phyloP scores from a whole-genome alignment of 2,113 vertebrate genomes.

The Elephas maximus region DNA sequence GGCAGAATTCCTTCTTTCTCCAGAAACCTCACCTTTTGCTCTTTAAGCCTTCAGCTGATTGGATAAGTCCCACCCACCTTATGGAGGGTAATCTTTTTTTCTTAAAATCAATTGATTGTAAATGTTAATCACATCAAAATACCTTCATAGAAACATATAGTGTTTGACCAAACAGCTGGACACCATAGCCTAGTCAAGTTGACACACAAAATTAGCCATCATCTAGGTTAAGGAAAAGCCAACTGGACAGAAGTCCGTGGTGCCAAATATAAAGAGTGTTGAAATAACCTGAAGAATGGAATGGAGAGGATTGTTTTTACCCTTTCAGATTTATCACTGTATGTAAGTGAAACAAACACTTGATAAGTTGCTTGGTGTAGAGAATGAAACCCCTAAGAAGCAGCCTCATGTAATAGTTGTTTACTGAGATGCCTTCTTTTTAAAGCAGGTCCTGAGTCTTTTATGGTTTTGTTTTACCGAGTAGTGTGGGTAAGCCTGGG shows the following conservation, averaged over 20 bases:
- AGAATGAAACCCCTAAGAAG: not conserved
- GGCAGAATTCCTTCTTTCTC: no score
- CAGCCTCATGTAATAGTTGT: not conserved
- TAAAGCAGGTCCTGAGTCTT: not conserved
- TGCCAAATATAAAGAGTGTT: not conserved
- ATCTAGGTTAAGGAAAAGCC: not conserved
- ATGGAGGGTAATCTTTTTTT: no score
- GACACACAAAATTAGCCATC: no score
- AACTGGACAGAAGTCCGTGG: not conserved
- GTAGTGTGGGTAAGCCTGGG: not conserved
- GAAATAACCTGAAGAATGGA: not conserved
- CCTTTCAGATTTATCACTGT: not conserved
- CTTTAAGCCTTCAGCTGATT: no score
- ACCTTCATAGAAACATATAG: no score
- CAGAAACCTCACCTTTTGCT: no score
- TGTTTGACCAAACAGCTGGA: no score
- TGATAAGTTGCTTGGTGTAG: not conserved
- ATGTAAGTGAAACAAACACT: not conserved
- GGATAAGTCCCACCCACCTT: no score
- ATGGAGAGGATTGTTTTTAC: not conserved
- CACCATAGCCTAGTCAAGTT: no score
- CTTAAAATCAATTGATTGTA: no score
- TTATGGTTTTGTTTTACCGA: not conserved
- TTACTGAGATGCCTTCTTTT: not conserved
- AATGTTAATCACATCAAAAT: no score